Evolutionary conservation across 2,113 vertebrate genomes (phyloP).

Genomic region (Sterna hirundo): DNA sequence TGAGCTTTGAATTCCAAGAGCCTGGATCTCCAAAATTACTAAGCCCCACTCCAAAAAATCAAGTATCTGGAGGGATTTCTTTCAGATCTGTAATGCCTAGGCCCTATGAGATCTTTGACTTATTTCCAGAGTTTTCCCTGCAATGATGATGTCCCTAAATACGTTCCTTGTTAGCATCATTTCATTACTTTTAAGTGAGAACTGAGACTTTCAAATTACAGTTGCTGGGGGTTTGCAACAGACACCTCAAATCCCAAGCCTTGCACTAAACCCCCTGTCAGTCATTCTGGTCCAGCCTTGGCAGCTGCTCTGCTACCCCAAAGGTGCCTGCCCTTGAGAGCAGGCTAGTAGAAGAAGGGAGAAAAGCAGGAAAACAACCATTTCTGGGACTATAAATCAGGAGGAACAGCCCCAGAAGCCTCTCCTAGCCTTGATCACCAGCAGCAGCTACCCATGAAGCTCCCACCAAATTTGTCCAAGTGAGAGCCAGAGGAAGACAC

Average conservation of each 20-base stretch:
- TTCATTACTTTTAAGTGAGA: constrained; percentile 17
- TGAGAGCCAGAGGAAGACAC: background rate
- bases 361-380: constrained; percentile 5
- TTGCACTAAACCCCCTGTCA: background rate
- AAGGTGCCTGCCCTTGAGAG: background rate
- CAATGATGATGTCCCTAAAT: background rate
- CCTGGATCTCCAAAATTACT: background rate
- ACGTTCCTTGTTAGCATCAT: background rate
- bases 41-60: background rate
- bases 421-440: background rate
- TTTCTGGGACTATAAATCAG: background rate
- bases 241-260: background rate
- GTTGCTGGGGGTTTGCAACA: background rate
- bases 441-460: background rate
- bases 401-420: background rate
- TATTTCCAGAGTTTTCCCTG: background rate
- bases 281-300: background rate
- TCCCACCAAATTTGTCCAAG: background rate
- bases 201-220: constrained; percentile 7
- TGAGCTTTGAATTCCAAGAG: background rate
- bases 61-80: background rate
- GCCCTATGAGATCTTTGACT: background rate
- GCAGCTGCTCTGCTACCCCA: constrained; percentile 5
- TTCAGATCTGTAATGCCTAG: background rate
- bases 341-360: background rate